Evolutionary conservation across 2,888 invertebrate genomes (phyloP), one percentile per base, ranked within the genome.

Genomic region (Nebria salina): DNA sequence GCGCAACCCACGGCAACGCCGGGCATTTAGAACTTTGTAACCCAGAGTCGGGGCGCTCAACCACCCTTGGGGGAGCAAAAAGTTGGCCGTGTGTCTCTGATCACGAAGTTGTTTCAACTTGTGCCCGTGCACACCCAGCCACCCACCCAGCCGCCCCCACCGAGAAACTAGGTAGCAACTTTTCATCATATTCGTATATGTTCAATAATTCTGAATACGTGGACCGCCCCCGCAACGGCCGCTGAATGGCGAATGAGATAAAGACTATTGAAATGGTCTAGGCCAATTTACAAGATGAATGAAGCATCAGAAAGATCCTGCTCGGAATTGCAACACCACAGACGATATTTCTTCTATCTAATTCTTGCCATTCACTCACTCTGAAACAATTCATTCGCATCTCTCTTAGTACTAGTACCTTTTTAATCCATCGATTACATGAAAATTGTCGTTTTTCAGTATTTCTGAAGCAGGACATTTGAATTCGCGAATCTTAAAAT

Each of bases 131-230:
- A 34, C 34, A 34, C 34, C 25, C 25, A 15, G 2, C 66, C 34
- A 34, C 34, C 25, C 25, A 15, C 4, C 66, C 65, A 72, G 73
- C 73, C 54, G 54, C 13, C 54, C 8, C 54, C 54, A 13, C 54
- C 7, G 76, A 65, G 81, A 76, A 81, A 81, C 81, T 81, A 81
- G 81, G 81, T 76, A 81, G 65, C 64, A 81, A 81, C 76, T 76
- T 76, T 76, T 76, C 81, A 76, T 76, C 81, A 76, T 81, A 81
- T 81, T 81, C 81, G 76, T 72, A 81, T 34, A 34, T 81, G 76
- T 81, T 81, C 81, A 81, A 81, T 81, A 81, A 81, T 81, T 81
- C 81, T 68, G 66, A 11, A 13, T 76, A 81, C 76, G 81, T 81
- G 76, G 70, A 75, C 80, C 75, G 68, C 80, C 75, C 78, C 9